A percentile compares a stretch with the other conserved stretches of the same genome.
These are phyloP conservation scores for Eledona agricola DNA, from an alignment of 2,888 invertebrate genomes.

Conservation along the genomic window DNA sequence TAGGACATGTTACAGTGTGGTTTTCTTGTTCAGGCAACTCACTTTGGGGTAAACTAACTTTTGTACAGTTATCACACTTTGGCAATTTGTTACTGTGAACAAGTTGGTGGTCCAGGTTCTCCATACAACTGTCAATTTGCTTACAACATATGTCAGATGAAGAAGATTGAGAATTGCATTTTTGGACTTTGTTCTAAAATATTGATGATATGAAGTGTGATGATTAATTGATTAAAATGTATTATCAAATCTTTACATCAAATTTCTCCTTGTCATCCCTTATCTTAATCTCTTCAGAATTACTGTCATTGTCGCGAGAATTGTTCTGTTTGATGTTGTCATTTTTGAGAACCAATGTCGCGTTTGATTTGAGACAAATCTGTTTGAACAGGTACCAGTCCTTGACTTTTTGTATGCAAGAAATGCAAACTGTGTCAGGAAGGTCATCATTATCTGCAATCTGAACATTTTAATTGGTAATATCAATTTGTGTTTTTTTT, in stretches of 20 bases:
- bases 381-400: constrained; percentile 50
- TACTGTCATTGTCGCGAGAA: constrained; percentile 20
- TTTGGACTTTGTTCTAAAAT: not conserved
- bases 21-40: constrained; percentile 47
- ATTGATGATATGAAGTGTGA: too few species aligned
- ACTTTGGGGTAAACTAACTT: constrained; percentile 39
- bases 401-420: constrained; percentile 48
- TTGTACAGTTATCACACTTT: constrained; percentile 50
- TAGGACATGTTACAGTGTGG: constrained; percentile 48
- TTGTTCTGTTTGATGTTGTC: too few species aligned
- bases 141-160: constrained; percentile 49
- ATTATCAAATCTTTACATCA: constrained; percentile 3
- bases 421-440: constrained; percentile 46
- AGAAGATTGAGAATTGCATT: constrained; percentile 32
- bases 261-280: constrained; percentile 22
- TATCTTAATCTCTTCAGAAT: constrained; percentile 20
- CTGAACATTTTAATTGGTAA: constrained; percentile 33
- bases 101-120: constrained; percentile 52
- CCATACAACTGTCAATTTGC: constrained; percentile 45
- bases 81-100: constrained; percentile 48
- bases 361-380: constrained; percentile 49
- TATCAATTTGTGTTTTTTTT: constrained; percentile 5
- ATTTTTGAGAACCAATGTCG: constrained; percentile 39
- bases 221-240: not conserved
- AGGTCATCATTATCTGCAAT: constrained; percentile 43